Evolutionary conservation across 2,797 vertebrate species (phyloP).

Genomic region (Pelobates cultripes): DNA sequence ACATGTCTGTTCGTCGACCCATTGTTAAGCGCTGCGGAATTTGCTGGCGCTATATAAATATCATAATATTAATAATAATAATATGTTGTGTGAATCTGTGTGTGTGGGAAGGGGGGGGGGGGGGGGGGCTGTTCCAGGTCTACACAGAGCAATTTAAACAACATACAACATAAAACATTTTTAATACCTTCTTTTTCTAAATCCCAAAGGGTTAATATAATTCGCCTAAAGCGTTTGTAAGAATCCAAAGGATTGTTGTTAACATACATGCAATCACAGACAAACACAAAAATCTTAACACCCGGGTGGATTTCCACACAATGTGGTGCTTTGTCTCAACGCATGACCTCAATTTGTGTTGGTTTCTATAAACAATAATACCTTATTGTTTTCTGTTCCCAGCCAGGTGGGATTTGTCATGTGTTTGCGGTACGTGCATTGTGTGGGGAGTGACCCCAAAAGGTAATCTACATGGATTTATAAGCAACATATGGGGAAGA

Average conservation of each 20-base stretch:
- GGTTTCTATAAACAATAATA: slow-evolving; percentile 66
- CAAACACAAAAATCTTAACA: no score
- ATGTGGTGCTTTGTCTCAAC: slow-evolving; percentile 70
- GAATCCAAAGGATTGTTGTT: neutral
- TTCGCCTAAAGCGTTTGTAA: neutral
- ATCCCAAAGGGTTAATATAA: neutral
- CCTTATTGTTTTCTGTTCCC: slow-evolving; percentile 69
- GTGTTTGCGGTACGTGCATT: slow-evolving; percentile 49
- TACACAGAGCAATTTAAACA: no score
- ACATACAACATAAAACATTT: no score
- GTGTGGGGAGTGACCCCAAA: slow-evolving; percentile 61
- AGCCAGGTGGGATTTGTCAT: slow-evolving; percentile 69
- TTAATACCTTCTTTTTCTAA: neutral
- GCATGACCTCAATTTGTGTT: slow-evolving; percentile 63
- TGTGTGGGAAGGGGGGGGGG: no score
- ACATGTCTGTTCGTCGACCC: no score
- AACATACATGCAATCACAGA: neutral
- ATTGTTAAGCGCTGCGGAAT: no score
- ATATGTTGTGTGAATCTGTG: no score
- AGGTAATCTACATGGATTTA: slow-evolving; percentile 67
- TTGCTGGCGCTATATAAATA: no score
- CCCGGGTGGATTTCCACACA: slow-evolving; percentile 67
- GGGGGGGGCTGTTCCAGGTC: no score
- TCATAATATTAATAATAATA: no score
- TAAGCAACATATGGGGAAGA: slow-evolving; percentile 64